Evolutionary conservation across 2,113 vertebrate species (phyloP).

Genomic region (Trogon surrucura): DNA sequence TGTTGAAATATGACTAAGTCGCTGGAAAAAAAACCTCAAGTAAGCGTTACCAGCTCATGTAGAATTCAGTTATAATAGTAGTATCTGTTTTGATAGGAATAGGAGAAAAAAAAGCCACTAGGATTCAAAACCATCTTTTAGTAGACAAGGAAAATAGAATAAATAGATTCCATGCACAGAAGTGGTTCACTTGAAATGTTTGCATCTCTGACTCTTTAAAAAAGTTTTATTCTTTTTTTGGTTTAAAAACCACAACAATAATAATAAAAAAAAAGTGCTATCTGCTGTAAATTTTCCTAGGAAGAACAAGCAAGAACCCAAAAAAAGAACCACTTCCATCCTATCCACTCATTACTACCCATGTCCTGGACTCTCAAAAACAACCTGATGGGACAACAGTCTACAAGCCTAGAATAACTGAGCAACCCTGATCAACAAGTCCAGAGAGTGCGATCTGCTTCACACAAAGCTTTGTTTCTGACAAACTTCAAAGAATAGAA

Average conservation of each 20-base stretch:
- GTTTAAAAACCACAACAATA: too few relatives aligned
- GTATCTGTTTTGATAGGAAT: not conserved
- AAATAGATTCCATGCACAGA: not conserved
- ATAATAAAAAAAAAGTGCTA: not conserved
- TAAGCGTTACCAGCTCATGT: not conserved
- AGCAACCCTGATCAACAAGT: not conserved
- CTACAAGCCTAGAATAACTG: not conserved
- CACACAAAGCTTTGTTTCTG: not conserved
- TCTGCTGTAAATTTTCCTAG: not conserved
- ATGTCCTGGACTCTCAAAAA: not conserved
- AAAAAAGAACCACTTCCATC: not conserved
- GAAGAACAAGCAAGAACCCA: not conserved
- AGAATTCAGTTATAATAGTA: not conserved
- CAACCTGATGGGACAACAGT: not conserved
- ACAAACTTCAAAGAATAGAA: not conserved
- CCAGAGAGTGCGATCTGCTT: not conserved
- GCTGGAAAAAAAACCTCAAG: not conserved
- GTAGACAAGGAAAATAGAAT: not conserved
- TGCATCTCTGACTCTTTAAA: not conserved
- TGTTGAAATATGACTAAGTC: not conserved
- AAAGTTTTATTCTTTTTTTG: not conserved
- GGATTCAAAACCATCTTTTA: not conserved
- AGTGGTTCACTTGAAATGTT: not conserved
- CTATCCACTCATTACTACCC: not conserved
- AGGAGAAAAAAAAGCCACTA: not conserved